Percentiles rank a stretch among this genome's conserved stretches.
Conservation (phyloP, 2,888 invertebrate genomes). For the Lottia scabra region DNA sequence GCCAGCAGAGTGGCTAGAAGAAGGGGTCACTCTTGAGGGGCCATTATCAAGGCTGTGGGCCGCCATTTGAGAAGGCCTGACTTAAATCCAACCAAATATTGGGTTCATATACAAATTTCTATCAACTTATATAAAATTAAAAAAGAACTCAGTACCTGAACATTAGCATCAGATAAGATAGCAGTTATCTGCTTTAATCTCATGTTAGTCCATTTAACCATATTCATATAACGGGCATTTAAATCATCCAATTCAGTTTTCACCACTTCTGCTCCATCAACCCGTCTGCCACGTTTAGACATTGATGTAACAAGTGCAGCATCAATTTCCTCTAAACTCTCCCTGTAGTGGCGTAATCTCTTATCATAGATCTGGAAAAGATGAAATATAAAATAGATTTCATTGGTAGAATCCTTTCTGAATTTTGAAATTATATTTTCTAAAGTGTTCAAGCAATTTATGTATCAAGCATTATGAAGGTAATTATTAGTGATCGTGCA, state of each 20-base stretch:
- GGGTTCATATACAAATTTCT: no score
- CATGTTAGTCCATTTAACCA: slow-evolving; percentile 69
- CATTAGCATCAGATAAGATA: slow-evolving; percentile 58
- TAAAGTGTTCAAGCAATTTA: no score
- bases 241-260: slow-evolving; percentile 83
- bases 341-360: slow-evolving; percentile 84
- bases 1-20: no score
- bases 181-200: slow-evolving; percentile 73
- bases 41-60: no score
- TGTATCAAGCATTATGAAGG: no score
- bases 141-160: slow-evolving; percentile 75
- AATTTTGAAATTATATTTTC: no score
- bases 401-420: no score
- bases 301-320: slow-evolving; percentile 41
- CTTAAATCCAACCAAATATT: no score
- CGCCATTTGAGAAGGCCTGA: no score
- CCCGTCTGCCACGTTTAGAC: slow-evolving; percentile 50
- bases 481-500: no score
- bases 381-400: background rate
- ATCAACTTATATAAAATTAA: no score
- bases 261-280: slow-evolving; percentile 80
- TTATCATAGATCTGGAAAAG: slow-evolving; percentile 54
- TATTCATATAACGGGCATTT: slow-evolving; percentile 81
- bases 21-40: no score
- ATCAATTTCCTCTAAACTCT: slow-evolving; percentile 74